Conservation (phyloP, 2,797 vertebrate genomes). For the Phrynocephalus guinanensis region DNA sequence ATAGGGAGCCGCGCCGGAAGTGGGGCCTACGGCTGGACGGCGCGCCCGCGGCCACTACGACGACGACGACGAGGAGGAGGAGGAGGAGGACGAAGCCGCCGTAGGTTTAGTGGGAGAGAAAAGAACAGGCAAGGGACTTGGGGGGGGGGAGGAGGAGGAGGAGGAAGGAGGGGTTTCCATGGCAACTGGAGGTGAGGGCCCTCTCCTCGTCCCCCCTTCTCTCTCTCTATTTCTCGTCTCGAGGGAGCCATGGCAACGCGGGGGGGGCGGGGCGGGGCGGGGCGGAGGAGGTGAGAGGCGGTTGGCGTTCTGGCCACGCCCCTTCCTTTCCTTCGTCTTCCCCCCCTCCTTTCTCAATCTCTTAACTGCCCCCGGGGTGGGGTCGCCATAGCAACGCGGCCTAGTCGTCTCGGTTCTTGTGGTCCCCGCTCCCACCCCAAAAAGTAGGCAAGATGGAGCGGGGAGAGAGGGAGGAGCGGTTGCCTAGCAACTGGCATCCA, state of each 20-base stretch:
- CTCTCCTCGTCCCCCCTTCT: neutral
- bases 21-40: neutral
- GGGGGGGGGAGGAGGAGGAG: neutral
- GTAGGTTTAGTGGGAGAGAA: neutral
- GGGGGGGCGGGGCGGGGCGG: neutral
- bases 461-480: neutral
- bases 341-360: neutral
- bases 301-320: no score
- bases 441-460: neutral
- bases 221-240: neutral
- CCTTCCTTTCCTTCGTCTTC: accelerated
- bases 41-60: neutral
- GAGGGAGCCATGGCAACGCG: neutral
- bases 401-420: neutral
- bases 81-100: no score
- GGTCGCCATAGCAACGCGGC: conserved; percentile 4
- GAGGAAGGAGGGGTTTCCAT: neutral
- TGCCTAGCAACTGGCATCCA: neutral
- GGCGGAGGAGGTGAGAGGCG: neutral
- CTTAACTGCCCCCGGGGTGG: neutral
- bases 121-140: neutral
- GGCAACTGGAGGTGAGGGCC: neutral
- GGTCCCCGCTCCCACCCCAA: neutral
- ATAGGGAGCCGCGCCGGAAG: conserved; percentile 60
- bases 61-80: no score